A percentile compares a stretch with the other conserved stretches of the same genome.
These are phyloP conservation scores for Paratrypauchen microcephalus DNA, from an alignment of 2,797 vertebrate species.

Conservation along the genomic window DNA sequence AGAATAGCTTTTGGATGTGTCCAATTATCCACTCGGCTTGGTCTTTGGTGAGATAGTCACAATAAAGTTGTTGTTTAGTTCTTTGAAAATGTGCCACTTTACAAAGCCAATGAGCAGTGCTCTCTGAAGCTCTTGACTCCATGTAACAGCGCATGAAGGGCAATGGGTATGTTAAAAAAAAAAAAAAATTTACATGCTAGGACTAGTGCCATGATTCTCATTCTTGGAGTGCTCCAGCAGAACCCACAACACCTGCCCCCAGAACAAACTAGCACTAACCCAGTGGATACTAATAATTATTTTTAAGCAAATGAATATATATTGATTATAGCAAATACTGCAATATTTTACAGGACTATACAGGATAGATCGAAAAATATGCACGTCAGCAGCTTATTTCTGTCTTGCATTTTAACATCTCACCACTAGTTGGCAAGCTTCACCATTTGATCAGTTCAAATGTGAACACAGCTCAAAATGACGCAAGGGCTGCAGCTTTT, in stretches of 20 bases:
- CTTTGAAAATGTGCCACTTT: constrained; percentile 19
- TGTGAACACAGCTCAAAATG: neutral
- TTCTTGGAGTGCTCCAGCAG: neutral
- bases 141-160: constrained; percentile 3
- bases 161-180: constrained; percentile 3
- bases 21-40: constrained; percentile 45
- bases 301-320: neutral
- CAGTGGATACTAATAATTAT: neutral
- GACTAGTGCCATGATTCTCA: neutral
- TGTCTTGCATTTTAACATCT: neutral
- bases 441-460: constrained; percentile 27
- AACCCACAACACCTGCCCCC: neutral
- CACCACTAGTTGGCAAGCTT: constrained; percentile 35
- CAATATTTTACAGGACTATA: neutral
- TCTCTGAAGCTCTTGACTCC: constrained; percentile 5
- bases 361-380: neutral
- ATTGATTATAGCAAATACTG: neutral
- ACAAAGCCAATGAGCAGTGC: neutral
- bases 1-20: constrained; percentile 45
- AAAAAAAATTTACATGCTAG: neutral
- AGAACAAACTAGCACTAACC: neutral
- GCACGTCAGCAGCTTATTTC: neutral
- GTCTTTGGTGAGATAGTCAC: constrained; percentile 25
- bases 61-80: constrained; percentile 21
- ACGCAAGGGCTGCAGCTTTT: neutral